A percentile compares a stretch with the other conserved stretches of the same genome.
Conservation (phyloP, 2,888 invertebrate species). For the Pilophorus perplexus region DNA sequence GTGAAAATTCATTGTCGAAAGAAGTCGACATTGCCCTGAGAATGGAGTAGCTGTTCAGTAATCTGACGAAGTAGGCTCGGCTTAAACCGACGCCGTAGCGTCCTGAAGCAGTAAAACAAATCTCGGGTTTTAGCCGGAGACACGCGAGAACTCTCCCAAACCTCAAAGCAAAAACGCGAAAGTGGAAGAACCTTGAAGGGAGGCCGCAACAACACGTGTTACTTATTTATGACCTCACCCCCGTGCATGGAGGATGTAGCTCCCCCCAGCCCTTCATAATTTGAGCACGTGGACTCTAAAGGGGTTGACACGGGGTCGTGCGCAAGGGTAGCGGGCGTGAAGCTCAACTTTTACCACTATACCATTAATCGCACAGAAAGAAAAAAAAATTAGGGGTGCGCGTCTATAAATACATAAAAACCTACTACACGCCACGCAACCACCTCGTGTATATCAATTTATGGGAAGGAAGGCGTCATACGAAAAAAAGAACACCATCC, state of each 20-base stretch:
- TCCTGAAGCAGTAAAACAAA: no score
- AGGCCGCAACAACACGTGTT: neutral
- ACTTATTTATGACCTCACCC: constrained; percentile 8
- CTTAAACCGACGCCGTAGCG: no score
- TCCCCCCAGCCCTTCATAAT: neutral
- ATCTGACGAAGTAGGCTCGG: no score
- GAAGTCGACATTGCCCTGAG: no score
- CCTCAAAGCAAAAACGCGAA: neutral
- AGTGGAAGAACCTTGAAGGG: neutral
- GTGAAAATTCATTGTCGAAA: no score
- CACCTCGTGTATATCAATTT: constrained; percentile 28
- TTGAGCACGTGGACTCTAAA: constrained; percentile 1
- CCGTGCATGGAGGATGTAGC: neutral
- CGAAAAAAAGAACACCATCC: constrained; percentile 15
- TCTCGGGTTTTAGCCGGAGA: no score
- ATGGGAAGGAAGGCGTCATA: constrained; percentile 23
- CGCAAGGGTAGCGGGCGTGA: neutral
- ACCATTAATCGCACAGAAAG: constrained; percentile 24
- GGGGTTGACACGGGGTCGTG: constrained; percentile 3
- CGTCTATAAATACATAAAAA: constrained; percentile 21
- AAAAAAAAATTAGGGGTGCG: constrained; percentile 2
- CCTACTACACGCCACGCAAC: neutral
- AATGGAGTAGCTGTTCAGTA: no score
- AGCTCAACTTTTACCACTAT: neutral
- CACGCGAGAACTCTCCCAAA: no score